Conservation (phyloP, 2,888 invertebrate species). For the Strigamia crassipes region DNA sequence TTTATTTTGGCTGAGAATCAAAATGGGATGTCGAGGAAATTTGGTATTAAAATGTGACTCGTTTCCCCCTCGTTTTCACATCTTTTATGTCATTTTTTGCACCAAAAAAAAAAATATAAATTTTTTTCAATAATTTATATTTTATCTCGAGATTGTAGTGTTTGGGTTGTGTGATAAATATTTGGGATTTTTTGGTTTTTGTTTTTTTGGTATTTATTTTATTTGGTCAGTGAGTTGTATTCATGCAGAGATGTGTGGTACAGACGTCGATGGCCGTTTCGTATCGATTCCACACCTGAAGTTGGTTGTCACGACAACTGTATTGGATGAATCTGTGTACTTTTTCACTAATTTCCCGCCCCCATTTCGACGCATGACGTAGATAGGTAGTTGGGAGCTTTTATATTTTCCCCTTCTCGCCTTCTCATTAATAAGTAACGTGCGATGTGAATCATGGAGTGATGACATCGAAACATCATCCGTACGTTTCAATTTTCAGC, state of each 20-base stretch:
- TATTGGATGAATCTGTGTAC: conserved; percentile 38
- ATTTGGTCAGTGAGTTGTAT: not conserved
- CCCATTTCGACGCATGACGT: conserved; percentile 19
- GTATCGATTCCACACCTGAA: conserved; percentile 25
- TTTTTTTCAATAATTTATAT: conserved; percentile 24
- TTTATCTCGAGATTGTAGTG: not conserved
- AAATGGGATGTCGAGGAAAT: not conserved
- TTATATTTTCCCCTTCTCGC: not conserved
- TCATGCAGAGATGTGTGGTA: not conserved
- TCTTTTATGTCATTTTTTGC: too few species aligned
- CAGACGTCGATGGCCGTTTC: not conserved
- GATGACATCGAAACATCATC: not conserved
- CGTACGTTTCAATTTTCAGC: too few species aligned
- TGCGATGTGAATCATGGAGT: not conserved
- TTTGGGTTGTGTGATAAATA: not conserved
- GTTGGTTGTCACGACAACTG: not conserved
- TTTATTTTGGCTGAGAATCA: conserved; percentile 21
- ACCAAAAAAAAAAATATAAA: too few species aligned
- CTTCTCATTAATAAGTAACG: not conserved
- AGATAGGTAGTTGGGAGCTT: not conserved
- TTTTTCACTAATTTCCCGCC: not conserved
- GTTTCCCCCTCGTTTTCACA: not conserved
- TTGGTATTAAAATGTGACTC: not conserved
- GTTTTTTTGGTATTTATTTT: not conserved
- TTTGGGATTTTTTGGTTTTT: not conserved